A percentile compares a stretch with the other conserved stretches of the same genome.
phyloP scores from a whole-genome alignment of 2,113 vertebrate genomes.

The Clarias batrachus region DNA sequence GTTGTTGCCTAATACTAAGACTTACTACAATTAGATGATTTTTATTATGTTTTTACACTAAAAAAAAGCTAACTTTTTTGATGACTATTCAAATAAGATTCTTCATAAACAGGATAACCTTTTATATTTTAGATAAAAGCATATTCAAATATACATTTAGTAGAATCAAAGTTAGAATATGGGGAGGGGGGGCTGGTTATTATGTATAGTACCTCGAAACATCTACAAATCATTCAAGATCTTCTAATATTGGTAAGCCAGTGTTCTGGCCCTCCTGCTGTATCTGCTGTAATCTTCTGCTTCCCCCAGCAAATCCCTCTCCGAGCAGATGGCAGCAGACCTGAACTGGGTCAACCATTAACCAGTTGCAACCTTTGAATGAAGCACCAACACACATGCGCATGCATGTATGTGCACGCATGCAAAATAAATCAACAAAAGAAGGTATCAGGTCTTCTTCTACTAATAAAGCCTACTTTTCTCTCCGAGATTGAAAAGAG shows the following conservation, averaged over 20 bases:
- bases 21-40: no score
- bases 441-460: background rate
- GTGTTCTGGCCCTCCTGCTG: constrained; percentile 36
- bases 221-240: constrained; percentile 8
- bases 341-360: constrained; percentile 94
- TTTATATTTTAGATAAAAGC: background rate
- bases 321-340: constrained; percentile 87
- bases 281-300: constrained; percentile 41
- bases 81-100: background rate
- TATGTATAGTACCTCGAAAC: background rate
- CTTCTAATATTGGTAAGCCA: constrained; percentile 9
- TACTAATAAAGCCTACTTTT: background rate
- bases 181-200: no score
- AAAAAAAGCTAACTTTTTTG: no score
- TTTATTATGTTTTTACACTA: no score
- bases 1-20: no score
- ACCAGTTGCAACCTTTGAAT: constrained; percentile 80
- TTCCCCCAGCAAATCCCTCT: constrained; percentile 74
- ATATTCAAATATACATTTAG: background rate
- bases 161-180: background rate
- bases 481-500: background rate
- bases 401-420: background rate
- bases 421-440: background rate
- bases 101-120: background rate
- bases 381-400: constrained; percentile 53